phyloP scores from a whole-genome alignment of 1,140 invertebrate species.

The Euwallacea similis region DNA sequence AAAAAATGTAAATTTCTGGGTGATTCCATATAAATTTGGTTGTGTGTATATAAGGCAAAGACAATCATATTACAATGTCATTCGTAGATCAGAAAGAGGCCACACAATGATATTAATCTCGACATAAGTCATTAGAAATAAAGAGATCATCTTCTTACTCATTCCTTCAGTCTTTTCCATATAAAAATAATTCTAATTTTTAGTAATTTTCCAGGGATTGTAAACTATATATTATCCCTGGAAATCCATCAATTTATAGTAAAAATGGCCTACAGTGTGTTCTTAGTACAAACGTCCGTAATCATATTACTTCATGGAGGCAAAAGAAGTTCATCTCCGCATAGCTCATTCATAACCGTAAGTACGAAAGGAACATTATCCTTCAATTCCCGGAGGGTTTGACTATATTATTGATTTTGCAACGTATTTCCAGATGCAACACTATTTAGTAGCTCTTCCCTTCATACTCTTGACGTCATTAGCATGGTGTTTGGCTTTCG shows the following conservation, averaged over 20 bases:
- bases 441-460: conserved; percentile 10
- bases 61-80: no score
- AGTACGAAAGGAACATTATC: neutral
- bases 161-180: no score
- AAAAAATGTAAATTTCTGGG: no score
- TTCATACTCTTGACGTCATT: conserved; percentile 4
- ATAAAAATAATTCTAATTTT: neutral
- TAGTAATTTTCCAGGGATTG: conserved; percentile 17
- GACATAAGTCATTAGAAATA: no score
- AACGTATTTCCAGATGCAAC: conserved; percentile 18
- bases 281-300: conserved; percentile 15
- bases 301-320: conserved; percentile 6
- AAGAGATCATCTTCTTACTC: no score
- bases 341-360: conserved; percentile 19
- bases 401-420: no score
- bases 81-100: no score
- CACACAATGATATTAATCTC: no score
- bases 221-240: conserved; percentile 19
- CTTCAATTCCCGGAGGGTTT: no score
- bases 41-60: no score
- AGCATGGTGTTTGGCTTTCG: conserved; percentile 22
- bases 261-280: conserved; percentile 22
- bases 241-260: neutral
- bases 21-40: no score
- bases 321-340: neutral